Conservation (phyloP, 2,888 invertebrate species). For the Noctua fimbriata region DNA sequence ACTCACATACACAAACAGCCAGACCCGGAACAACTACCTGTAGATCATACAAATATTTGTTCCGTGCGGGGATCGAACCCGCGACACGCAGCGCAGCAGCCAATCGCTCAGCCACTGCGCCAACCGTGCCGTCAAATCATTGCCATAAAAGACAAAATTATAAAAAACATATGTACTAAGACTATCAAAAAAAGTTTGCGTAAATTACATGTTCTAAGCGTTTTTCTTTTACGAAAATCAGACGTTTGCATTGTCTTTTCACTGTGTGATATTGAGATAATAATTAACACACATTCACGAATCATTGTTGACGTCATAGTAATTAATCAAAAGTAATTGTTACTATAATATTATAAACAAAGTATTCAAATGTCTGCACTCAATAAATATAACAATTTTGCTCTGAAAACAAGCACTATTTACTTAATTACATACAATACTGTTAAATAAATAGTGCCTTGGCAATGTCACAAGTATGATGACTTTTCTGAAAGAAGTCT, state of each 20-base stretch:
- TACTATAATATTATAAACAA: not conserved
- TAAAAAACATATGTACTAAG: not conserved
- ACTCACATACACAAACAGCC: too few species aligned
- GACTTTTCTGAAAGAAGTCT: not conserved
- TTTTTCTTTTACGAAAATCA: not conserved
- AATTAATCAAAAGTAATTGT: slow-evolving; percentile 25
- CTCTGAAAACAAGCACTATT: slow-evolving; percentile 33
- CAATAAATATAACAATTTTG: slow-evolving; percentile 19
- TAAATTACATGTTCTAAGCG: not conserved
- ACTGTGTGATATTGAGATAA: slow-evolving; percentile 7
- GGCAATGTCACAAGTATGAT: slow-evolving; percentile 2
- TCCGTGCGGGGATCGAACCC: too few species aligned
- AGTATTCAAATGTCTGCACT: slow-evolving; percentile 6
- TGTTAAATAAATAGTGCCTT: slow-evolving; percentile 20
- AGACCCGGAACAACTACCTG: too few species aligned
- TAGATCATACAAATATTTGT: too few species aligned
- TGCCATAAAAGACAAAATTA: too few species aligned
- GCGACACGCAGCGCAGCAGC: too few species aligned
- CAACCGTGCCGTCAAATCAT: too few species aligned
- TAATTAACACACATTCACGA: slow-evolving; percentile 4
- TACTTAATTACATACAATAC: slow-evolving; percentile 22
- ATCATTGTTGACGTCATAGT: slow-evolving; percentile 13
- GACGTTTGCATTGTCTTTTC: not conserved
- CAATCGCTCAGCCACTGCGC: too few species aligned
- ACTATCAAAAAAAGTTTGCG: not conserved